Evolutionary conservation across 2,797 vertebrate genomes (phyloP), one percentile per base, ranked within the genome.

Genomic region (Aulostomus chinensis): DNA sequence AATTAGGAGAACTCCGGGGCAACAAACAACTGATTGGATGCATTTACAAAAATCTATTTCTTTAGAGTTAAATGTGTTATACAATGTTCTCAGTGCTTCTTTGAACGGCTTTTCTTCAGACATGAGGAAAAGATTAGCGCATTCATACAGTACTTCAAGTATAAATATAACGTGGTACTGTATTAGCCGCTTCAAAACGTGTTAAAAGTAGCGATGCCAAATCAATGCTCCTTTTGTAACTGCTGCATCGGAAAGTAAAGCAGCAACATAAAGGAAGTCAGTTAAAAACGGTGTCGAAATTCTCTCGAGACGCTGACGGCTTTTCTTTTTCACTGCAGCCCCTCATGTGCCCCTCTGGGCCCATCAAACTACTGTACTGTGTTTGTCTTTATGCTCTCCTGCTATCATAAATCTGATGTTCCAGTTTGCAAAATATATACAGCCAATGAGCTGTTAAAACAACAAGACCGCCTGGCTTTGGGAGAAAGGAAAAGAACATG

Each of bases 361-460:
- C 14, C 8, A 16, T 65, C 46, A 52, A 50, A 62, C 29, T 41
- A 24, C 58, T 49, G 58, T 22, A 40, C 47, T 37, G 50, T 12
- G 14, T 60, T 63, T 68, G 58, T 58, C 53, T 57, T 47, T 17
- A 60, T 37, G 59, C 47, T 39, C 61, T 37, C 28, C 38, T 49
- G 24, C 17, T 7, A 63, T 74, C 59, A 40, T 58, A 78, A 76
- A 78, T 72, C 62, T 37, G 32, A 68, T 48, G 66, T 60, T 66
- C 32, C 43, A 22, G 20, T 52, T 58, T 52, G 10, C 41, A 51
- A 55, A 42, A 46, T 5, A 31, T 39, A 30, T 40, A 41, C 13
- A 29, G 43, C 1, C 43, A 29, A 15, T 5, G 20, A 62, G 40
- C 36, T 42, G 26, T 26, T 45, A 52, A 43, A 74, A 56, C 50